phyloP scores from a whole-genome alignment of 2,797 vertebrate species.

The Petrocephalus schoutedeni region DNA sequence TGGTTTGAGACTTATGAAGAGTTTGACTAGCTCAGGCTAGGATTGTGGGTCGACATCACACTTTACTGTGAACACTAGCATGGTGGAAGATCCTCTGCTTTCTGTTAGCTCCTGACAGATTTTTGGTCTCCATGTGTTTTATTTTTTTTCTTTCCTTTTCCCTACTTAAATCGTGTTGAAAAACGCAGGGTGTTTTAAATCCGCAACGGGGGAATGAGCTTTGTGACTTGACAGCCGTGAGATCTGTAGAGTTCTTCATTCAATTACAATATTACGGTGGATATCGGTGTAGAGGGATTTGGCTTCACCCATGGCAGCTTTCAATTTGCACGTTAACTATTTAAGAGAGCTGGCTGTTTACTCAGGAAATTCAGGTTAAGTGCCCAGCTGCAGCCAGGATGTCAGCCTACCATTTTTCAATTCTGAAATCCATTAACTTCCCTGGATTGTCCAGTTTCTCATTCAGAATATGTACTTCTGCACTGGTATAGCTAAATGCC shows the following conservation, averaged over 20 bases:
- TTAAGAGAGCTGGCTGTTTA: not conserved
- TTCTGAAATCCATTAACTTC: constrained; percentile 1
- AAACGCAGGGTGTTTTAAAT: not conserved
- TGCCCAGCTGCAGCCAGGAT: not conserved
- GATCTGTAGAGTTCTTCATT: not conserved
- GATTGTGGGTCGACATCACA: not conserved
- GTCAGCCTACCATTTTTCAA: not conserved
- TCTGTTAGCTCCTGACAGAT: not conserved
- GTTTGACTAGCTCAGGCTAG: not conserved
- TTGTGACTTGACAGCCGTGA: not conserved
- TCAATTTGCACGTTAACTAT: not conserved
- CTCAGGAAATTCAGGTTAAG: not conserved
- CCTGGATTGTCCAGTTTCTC: not conserved
- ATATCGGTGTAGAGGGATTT: not conserved
- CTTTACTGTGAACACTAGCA: not conserved
- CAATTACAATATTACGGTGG: not conserved
- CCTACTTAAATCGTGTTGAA: not conserved
- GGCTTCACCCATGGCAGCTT: constrained; percentile 1
- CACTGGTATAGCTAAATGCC: not conserved
- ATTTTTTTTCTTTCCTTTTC: too few relatives aligned
- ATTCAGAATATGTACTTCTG: not conserved
- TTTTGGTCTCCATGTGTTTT: not conserved
- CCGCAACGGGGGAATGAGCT: not conserved
- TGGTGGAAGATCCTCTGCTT: not conserved
- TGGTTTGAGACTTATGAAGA: not conserved